Evolutionary conservation across 2,888 invertebrate species (phyloP).

Genomic region (Coenonympha glycerion): DNA sequence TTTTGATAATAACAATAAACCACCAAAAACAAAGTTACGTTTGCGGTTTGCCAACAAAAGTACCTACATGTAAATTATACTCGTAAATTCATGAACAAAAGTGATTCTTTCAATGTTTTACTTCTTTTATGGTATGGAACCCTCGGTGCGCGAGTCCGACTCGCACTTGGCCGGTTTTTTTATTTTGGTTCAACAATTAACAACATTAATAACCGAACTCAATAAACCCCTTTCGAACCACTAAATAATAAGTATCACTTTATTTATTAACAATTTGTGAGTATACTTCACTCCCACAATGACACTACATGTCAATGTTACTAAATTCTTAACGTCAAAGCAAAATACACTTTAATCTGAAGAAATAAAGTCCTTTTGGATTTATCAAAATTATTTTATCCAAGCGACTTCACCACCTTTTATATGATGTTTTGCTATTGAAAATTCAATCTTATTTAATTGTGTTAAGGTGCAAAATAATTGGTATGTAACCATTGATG

Average conservation of each 20-base stretch:
- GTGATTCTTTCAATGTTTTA: no score
- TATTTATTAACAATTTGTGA: conserved; percentile 23
- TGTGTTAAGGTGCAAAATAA: not conserved
- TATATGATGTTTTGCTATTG: not conserved
- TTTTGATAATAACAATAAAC: no score
- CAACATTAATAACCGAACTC: not conserved
- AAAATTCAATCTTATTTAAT: not conserved
- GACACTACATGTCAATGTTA: conserved; percentile 10
- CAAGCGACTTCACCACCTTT: not conserved
- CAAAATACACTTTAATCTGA: not conserved
- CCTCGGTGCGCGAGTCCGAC: no score
- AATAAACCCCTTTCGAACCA: not conserved
- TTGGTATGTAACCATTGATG: not conserved
- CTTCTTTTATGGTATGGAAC: no score
- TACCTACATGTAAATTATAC: no score
- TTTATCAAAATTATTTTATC: not conserved
- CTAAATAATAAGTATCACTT: conserved; percentile 18
- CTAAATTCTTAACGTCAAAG: not conserved
- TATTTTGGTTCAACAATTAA: conserved; percentile 1
- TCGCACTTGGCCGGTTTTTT: no score
- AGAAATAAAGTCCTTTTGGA: not conserved
- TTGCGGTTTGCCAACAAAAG: no score
- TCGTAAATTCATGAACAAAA: no score
- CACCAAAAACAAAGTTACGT: no score
- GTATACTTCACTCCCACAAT: conserved; percentile 12